Base-by-base conservation (phyloP, 2,797 vertebrate genomes). In the Pitangus sulphuratus region DNA sequence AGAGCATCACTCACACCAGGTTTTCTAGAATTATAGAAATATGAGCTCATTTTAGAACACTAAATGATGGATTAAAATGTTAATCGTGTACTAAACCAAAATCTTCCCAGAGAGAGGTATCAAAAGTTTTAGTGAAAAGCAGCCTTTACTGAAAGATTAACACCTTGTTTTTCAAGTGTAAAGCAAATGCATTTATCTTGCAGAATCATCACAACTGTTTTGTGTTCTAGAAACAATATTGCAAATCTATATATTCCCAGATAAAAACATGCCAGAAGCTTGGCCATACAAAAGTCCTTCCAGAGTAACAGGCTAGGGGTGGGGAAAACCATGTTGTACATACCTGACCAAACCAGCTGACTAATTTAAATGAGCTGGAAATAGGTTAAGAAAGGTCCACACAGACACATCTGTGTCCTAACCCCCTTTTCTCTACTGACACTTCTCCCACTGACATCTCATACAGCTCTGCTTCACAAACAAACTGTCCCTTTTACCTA, bases 111-210 rank as follows among this genome's bases (percentile, higher is more conserved):
- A 74, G 35, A 69, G 19, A 84, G 53, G 47, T 65, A 91, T 15
- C 75, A 68, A 40, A 91, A 62, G 33, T 61, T 69, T 40, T 24
- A 82, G 20, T 39, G 45, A 84, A 95, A 91, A 91, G 5, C 26
- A 91, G 50, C 42, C 64, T 39, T 24, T 91, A 65, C 37, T 50
- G 69, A 66, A 40, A 89, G 70, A 90, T 62, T 66, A 92, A 74
- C 51, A 93, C 47, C 72, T 94, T 83, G 30, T 47, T 97, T 95
- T 94, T 75, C 57, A 93, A 86, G 65, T 61, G 80, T 72, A 93
- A 94, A 86, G 69, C 76, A 90, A 89, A 87, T 9, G 1, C 62
- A 61, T 69, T n/a, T 39, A 33, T 58, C 54, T 65, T 88, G 92
- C 82, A 88, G 47, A 91, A 84, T 80, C 84, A 96, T 74, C 82